Percentiles rank a stretch among this genome's conserved stretches.
Conservation (phyloP, 1,140 invertebrate genomes). For the Lordiphosa mommai region DNA sequence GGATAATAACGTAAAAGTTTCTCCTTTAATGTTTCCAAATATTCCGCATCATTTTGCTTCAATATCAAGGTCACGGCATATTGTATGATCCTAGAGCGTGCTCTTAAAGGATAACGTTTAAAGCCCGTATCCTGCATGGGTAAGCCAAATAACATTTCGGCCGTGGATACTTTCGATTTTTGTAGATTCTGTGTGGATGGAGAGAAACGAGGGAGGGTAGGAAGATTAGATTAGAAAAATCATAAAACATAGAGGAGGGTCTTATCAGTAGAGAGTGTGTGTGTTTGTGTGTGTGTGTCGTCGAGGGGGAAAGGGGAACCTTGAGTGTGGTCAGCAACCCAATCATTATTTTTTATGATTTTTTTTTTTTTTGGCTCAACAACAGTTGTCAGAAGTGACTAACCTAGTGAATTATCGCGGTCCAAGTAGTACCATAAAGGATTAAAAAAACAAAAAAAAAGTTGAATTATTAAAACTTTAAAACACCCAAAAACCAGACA, state of each 20-base stretch:
- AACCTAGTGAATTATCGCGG: too few species aligned
- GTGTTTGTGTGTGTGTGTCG: too few species aligned
- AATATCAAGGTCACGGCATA: slow-evolving; percentile 95
- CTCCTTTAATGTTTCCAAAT: slow-evolving; percentile 86
- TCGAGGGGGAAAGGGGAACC: too few species aligned
- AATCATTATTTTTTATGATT: too few species aligned
- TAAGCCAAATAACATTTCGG: slow-evolving; percentile 95
- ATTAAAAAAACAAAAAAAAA: too few species aligned
- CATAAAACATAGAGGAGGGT: neutral
- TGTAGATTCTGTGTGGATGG: slow-evolving; percentile 82
- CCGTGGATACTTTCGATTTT: slow-evolving; percentile 89
- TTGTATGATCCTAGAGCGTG: slow-evolving; percentile 90
- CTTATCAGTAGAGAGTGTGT: neutral
- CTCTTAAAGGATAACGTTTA: slow-evolving; percentile 90
- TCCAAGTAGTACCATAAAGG: too few species aligned
- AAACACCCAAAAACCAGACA: too few species aligned
- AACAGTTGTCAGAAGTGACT: too few species aligned
- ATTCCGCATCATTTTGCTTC: slow-evolving; percentile 89
- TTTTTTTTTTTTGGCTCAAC: too few species aligned
- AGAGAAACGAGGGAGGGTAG: slow-evolving; percentile 1
- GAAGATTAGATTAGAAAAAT: neutral
- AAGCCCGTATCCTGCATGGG: slow-evolving; percentile 93
- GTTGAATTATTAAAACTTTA: too few species aligned
- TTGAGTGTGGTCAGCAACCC: too few species aligned
- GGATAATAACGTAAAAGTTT: slow-evolving; percentile 87